phyloP scores from a whole-genome alignment of 2,888 invertebrate species.

The Nemotelus pantherinus region DNA sequence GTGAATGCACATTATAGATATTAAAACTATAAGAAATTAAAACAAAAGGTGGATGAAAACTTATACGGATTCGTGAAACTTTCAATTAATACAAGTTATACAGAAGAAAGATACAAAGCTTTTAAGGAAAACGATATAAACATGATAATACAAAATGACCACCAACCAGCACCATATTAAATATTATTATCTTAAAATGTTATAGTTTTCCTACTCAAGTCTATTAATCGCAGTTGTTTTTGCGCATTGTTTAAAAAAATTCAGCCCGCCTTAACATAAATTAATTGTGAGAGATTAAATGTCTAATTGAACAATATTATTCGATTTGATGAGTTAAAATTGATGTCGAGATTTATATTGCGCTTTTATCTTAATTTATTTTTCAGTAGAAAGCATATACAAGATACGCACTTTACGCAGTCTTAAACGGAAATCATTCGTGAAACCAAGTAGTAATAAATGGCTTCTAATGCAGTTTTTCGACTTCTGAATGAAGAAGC shows the following conservation, averaged over 20 bases:
- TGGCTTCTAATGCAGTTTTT: too few species aligned
- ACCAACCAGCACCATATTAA: constrained; percentile 46
- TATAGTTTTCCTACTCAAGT: constrained; percentile 7
- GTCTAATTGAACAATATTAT: constrained; percentile 13
- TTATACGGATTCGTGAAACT: constrained; percentile 27
- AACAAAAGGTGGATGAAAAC: constrained; percentile 37
- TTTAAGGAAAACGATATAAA: constrained; percentile 30
- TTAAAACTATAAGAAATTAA: constrained; percentile 33
- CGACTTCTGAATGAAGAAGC: too few species aligned
- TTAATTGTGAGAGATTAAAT: constrained; percentile 19
- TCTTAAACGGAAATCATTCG: neutral
- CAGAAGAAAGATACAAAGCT: constrained; percentile 22
- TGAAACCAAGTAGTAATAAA: neutral
- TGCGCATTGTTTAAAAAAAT: constrained; percentile 3
- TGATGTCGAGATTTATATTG: neutral
- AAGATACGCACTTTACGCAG: neutral
- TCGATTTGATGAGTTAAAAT: constrained; percentile 9
- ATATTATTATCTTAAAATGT: constrained; percentile 19
- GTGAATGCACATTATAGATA: too few species aligned
- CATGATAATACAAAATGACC: constrained; percentile 42
- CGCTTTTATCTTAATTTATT: constrained; percentile 40
- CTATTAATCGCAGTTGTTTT: neutral
- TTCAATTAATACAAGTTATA: constrained; percentile 34
- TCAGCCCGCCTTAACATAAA: constrained; percentile 28
- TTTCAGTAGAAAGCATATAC: constrained; percentile 36